Conservation (phyloP, 1,140 invertebrate genomes). For the Acyrthosiphon pisum region DNA sequence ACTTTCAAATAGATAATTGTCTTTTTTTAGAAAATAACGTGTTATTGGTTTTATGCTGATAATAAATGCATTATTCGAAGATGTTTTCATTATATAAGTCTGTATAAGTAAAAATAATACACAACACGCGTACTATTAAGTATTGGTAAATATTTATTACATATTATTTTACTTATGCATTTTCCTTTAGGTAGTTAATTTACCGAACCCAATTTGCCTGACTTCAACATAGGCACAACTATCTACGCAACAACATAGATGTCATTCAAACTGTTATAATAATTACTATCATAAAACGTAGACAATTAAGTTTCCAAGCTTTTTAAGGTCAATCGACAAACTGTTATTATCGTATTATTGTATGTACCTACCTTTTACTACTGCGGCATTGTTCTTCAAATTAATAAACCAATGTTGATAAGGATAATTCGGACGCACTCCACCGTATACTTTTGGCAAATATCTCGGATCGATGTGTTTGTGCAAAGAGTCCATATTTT, state of each 20-base stretch:
- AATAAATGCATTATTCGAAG: background rate
- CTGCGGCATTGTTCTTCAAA: conserved; percentile 67
- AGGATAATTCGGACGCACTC: conserved; percentile 73
- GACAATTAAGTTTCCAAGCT: background rate
- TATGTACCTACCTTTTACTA: conserved; percentile 66
- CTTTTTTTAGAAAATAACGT: background rate
- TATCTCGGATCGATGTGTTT: conserved; percentile 74
- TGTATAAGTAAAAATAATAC: background rate
- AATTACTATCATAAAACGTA: background rate
- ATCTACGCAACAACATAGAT: background rate
- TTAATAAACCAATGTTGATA: conserved; percentile 77
- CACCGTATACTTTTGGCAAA: conserved; percentile 76
- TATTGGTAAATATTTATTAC: background rate
- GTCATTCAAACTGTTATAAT: background rate
- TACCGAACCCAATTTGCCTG: background rate
- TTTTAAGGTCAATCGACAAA: background rate
- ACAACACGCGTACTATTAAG: background rate
- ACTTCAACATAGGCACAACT: background rate
- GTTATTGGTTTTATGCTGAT: background rate
- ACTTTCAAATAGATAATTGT: background rate
- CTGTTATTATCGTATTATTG: background rate
- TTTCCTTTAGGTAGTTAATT: background rate
- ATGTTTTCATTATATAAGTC: background rate
- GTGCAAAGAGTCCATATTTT: conserved; percentile 77
- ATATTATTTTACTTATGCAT: too few relatives aligned